Evolutionary conservation across 2,797 vertebrate species (phyloP), one percentile per base, ranked within the genome.

Genomic region (Anguilla marmorata): DNA sequence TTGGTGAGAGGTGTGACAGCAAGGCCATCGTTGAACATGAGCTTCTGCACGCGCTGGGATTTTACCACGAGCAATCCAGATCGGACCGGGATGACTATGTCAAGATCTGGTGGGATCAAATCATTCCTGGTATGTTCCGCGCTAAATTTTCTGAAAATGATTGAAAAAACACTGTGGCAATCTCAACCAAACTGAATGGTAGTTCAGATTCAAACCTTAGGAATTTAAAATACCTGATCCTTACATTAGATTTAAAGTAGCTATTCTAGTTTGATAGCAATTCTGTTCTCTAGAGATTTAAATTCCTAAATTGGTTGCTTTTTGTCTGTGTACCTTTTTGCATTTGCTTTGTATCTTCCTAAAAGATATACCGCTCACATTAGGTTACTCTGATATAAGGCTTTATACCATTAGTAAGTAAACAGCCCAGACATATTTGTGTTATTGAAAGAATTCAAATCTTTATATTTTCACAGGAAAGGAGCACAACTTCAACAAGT

Each of bases 61-160:
- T 98, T 91, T 97, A 97, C 87, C 97, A 99, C 0, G 98, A 99
- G 88, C 98, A 99, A 92, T 97, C 97, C 0, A 96, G 97, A 85
- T 96, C 92, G 0, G 97, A 98, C 89, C 93, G 98, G 30, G 97
- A 99, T 82, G 96, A 98, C 91, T 98, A 98, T 0, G 97, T 99
- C 79, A 93, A 92, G 30, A 98, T 99, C 92, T 97, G 96, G 96
- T 98, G 97, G 97, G 94, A 98, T 86, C 93, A 98, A 94, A 96
- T 98, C 86, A 87, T 94, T 92, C 1, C 90, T 93, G 97, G 98
- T 98, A 60, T 52, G 96, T 92, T 90, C 33, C 27, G 1, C 30
- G 11, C 16, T 63, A 60, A 7, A 19, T 52, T 80, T 58, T 56
- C 33, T 76, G n/a, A 82, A 45, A 80, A 63, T 63, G 19, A 27